These are phyloP conservation scores for Pyrochroa serraticornis DNA, from an alignment of 2,888 invertebrate genomes.

Conservation along the genomic window DNA sequence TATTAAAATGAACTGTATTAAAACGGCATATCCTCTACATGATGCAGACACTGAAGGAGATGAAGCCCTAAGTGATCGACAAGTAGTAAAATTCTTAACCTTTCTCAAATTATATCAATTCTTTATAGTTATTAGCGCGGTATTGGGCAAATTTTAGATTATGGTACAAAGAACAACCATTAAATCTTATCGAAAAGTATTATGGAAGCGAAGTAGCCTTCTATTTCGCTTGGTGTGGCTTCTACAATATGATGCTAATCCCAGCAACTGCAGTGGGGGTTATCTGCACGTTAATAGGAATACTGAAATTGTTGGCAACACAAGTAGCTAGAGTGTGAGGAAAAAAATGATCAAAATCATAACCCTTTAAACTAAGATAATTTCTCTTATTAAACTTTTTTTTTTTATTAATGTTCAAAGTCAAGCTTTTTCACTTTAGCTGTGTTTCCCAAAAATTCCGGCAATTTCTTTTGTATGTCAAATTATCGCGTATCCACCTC, in stretches of 20 bases:
- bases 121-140: constrained; percentile 6
- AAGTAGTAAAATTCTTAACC: not conserved
- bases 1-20: constrained; percentile 4
- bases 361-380: not conserved
- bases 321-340: constrained; percentile 3
- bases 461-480: no score
- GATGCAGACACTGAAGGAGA: not conserved
- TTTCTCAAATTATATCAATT: not conserved
- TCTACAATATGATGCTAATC: constrained; percentile 61
- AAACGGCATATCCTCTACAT: constrained; percentile 12
- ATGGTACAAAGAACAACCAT: constrained; percentile 43
- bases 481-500: no score
- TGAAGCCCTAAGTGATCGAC: constrained; percentile 3
- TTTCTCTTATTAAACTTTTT: no score
- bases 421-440: no score
- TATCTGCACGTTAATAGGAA: constrained; percentile 50
- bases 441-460: no score
- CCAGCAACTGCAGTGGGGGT: constrained; percentile 58
- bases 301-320: not conserved
- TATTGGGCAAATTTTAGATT: constrained; percentile 15
- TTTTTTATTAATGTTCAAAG: no score
- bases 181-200: constrained; percentile 64
- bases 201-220: constrained; percentile 64
- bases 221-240: constrained; percentile 65
- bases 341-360: not conserved